These are phyloP conservation scores for Clupea harengus DNA, from an alignment of 2,113 vertebrate genomes.

Conservation along the genomic window DNA sequence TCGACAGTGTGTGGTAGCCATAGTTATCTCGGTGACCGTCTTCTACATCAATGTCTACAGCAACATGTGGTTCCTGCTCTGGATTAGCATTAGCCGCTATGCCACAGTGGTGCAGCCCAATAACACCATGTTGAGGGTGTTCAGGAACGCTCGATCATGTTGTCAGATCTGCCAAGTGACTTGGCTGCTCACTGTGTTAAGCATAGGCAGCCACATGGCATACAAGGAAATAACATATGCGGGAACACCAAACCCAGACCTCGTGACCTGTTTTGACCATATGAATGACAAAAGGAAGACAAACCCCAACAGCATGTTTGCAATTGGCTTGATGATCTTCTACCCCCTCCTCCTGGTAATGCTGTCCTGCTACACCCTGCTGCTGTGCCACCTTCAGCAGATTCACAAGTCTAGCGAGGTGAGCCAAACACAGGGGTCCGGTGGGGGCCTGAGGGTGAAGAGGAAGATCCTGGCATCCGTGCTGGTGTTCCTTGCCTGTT, in stretches of 20 bases:
- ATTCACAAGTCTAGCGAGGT: constrained; percentile 36
- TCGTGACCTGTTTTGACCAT: constrained; percentile 40
- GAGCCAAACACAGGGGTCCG: constrained; percentile 21
- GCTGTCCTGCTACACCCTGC: constrained; percentile 35
- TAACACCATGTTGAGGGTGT: not conserved
- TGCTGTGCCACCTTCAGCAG: constrained; percentile 43
- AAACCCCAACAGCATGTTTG: not conserved
- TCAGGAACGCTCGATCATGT: not conserved
- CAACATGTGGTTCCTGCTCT: constrained; percentile 46
- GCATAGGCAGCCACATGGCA: not conserved
- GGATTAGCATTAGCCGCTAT: constrained; percentile 43
- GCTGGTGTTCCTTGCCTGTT: constrained; percentile 42
- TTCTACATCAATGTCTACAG: constrained; percentile 46
- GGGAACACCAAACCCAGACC: not conserved
- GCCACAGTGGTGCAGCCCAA: constrained; percentile 29
- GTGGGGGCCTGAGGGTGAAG: constrained; percentile 32
- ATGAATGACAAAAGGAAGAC: not conserved
- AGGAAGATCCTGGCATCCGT: constrained; percentile 46
- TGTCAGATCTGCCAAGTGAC: constrained; percentile 29
- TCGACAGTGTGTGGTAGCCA: not conserved
- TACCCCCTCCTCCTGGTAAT: constrained; percentile 39
- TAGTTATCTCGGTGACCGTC: not conserved
- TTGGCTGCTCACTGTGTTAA: not conserved
- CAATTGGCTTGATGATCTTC: constrained; percentile 21
- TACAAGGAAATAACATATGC: not conserved